phyloP scores from a whole-genome alignment of 2,888 invertebrate species.

The Luperina testacea region DNA sequence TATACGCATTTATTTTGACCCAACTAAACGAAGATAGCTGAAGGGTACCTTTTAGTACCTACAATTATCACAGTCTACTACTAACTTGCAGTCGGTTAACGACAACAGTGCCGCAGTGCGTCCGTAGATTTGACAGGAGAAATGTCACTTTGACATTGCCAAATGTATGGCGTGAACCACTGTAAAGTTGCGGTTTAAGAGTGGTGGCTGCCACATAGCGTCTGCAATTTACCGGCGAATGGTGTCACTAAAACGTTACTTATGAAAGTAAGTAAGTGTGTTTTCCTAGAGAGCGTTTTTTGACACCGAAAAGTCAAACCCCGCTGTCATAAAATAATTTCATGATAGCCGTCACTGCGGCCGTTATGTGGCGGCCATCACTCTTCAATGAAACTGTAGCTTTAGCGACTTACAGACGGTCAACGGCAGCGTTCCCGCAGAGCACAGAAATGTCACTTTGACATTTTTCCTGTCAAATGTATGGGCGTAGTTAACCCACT shows the following conservation, averaged over 20 bases:
- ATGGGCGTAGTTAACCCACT: background rate
- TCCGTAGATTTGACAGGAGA: background rate
- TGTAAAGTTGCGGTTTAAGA: background rate
- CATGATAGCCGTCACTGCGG: background rate
- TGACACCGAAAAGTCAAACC: too few relatives aligned
- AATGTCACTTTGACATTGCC: background rate
- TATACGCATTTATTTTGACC: constrained; percentile 33
- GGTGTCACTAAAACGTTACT: too few relatives aligned
- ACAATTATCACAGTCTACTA: background rate
- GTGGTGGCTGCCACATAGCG: background rate
- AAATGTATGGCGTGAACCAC: background rate
- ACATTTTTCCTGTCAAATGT: background rate
- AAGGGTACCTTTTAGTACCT: background rate
- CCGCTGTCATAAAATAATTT: background rate
- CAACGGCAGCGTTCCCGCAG: background rate
- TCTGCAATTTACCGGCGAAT: background rate
- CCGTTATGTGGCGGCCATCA: too few relatives aligned
- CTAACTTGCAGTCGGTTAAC: background rate
- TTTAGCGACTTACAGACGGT: too few relatives aligned
- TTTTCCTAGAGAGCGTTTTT: background rate
- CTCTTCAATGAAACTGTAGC: background rate
- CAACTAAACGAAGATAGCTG: constrained; percentile 17
- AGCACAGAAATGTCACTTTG: background rate
- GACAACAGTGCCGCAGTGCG: background rate
- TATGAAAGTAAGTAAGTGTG: background rate